Percentiles rank a stretch among this genome's conserved stretches.
Evolutionary conservation across 1,140 invertebrate species (phyloP).

Genomic region (Sycophila sp.): DNA sequence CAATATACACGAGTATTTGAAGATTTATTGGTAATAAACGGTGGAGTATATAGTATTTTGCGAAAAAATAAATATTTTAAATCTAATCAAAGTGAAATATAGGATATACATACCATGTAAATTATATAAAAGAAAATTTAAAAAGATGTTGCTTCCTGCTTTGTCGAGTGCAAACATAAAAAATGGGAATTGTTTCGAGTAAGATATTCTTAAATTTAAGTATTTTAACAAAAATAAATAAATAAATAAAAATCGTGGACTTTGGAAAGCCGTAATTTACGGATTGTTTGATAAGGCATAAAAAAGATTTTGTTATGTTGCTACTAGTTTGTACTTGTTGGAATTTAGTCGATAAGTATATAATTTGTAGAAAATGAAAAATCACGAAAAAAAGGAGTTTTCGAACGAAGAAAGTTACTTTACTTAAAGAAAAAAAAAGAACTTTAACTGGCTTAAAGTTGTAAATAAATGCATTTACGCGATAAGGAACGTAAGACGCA

Average conservation of each 20-base stretch:
- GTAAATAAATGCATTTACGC: slow-evolving; percentile 19
- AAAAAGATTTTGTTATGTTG: background rate
- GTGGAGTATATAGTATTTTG: background rate
- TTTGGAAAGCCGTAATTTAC: background rate
- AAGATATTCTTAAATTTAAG: background rate
- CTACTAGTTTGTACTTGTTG: slow-evolving; percentile 1
- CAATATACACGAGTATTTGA: background rate
- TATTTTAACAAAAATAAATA: too few relatives aligned
- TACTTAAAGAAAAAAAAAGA: too few relatives aligned
- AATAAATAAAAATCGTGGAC: too few relatives aligned
- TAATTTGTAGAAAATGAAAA: background rate
- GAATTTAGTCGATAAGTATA: background rate
- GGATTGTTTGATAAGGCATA: background rate
- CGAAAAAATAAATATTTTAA: background rate
- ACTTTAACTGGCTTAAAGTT: slow-evolving; percentile 1
- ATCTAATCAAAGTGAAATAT: background rate
- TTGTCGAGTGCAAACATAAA: background rate
- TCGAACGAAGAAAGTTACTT: slow-evolving; percentile 8
- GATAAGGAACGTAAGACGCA: background rate
- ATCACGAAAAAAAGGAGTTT: background rate
- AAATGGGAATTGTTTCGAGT: background rate
- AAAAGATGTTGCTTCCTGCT: slow-evolving; percentile 19
- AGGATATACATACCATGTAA: slow-evolving; percentile 2
- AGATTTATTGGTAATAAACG: background rate
- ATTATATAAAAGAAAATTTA: background rate